Base-by-base conservation (phyloP, 2,113 vertebrate species). In the Dasypus novemcinctus region DNA sequence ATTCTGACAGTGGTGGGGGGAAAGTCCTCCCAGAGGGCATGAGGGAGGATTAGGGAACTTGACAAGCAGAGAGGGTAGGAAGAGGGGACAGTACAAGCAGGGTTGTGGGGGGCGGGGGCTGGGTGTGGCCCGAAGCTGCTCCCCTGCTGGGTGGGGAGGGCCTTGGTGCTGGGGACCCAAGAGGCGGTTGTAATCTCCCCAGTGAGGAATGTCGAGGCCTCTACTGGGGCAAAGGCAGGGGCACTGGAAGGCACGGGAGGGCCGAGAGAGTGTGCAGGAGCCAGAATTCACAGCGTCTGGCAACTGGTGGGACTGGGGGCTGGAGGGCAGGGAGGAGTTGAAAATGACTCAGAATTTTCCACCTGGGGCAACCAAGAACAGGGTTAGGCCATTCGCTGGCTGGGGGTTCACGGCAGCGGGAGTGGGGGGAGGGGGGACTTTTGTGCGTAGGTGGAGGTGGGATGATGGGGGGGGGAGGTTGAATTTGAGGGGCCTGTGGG, bases 301-400 rank as follows among this genome's bases (percentile, higher is more conserved):
- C 83, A 61, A 7, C 46, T 43, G n/a, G 46, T 20, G 80, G 84
- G 61, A 8, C 14, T 29, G 68, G 74, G 86, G 93, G 76, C 91
- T 41, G 91, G 94, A 88, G 86, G 87, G 61, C 33, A 8, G 83
- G 95, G 92, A 96, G 94, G 81, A 8, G 23, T 4, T 68, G 81
- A 87, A 76, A 25, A 52, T 97, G 96, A 97, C 93, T 97, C 94
- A 96, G 92, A 96, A 85, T 95, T 97, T 97, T 96, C 96, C 96
- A 91, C 66, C 17, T 0, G 0, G 36, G 63, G 61, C 17, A 7
- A 97, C 96, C 80, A 78, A 82, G 81, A 95, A 64, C 88, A 57
- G 0, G 17, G 31, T 61, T 84, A 84, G 84, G 54, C 54, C 69
- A 15, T 66, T 33, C 17, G 81, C 83, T 86, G 79, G 46, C 90